Conservation (phyloP, 2,888 invertebrate genomes). For the Drosophila diplacantha region DNA sequence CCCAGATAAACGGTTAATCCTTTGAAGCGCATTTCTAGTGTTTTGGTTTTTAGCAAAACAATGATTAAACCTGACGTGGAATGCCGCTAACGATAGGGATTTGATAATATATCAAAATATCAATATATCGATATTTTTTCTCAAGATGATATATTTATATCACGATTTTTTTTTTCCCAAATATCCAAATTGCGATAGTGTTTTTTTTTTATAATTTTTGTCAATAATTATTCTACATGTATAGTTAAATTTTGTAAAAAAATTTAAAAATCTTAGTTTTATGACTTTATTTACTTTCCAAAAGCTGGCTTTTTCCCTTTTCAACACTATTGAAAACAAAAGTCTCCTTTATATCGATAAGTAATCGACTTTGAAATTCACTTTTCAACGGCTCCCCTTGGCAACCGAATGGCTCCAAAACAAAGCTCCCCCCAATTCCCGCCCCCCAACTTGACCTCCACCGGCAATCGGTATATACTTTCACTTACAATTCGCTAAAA, state of each 20-base stretch:
- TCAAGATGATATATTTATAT: no score
- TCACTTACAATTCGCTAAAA: conserved; percentile 5
- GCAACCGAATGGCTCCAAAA: conserved; percentile 56
- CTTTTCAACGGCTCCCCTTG: conserved; percentile 41
- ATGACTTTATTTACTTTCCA: no score
- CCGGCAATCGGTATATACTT: conserved; percentile 11
- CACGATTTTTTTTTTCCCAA: no score
- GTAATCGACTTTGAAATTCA: conserved; percentile 30
- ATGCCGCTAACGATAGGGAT: no score
- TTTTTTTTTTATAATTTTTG: no score
- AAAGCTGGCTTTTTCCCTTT: no score
- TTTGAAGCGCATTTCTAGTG: conserved; percentile 45
- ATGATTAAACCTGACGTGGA: conserved; percentile 59
- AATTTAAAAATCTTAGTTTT: no score
- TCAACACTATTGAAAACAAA: neutral
- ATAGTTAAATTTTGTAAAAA: no score
- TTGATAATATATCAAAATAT: no score
- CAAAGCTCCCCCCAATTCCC: conserved; percentile 45
- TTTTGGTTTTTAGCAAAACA: conserved; percentile 7
- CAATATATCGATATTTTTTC: no score
- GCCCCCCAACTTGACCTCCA: conserved; percentile 12
- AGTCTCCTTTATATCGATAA: conserved; percentile 6
- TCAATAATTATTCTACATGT: no score
- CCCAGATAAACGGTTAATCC: conserved; percentile 29
- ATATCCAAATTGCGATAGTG: no score